Evolutionary conservation across 1,140 invertebrate genomes (phyloP).

Genomic region (Philopotamus ludificatus): DNA sequence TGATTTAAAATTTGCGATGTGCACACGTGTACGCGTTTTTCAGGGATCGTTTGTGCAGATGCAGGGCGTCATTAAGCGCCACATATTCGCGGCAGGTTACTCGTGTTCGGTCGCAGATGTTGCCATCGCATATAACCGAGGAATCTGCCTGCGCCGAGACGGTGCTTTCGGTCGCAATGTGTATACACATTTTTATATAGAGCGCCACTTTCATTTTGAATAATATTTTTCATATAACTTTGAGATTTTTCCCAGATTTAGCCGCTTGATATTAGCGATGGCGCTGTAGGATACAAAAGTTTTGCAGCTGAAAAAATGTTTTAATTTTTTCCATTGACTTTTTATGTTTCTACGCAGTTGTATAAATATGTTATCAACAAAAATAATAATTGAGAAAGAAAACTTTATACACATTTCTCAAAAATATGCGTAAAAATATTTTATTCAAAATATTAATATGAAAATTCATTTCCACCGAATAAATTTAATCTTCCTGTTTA

Average conservation of each 20-base stretch:
- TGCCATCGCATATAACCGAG: neutral
- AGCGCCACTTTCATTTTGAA: slow-evolving; percentile 40
- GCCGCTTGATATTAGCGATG: slow-evolving; percentile 31
- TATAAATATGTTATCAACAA: too few relatives aligned
- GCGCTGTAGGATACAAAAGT: slow-evolving; percentile 14
- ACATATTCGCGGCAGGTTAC: neutral
- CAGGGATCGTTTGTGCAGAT: neutral
- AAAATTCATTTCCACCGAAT: too few relatives aligned
- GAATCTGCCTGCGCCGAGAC: neutral
- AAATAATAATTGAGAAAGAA: too few relatives aligned
- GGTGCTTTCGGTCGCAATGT: neutral
- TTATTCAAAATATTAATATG: too few relatives aligned
- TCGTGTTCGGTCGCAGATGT: neutral
- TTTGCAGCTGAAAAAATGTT: slow-evolving; percentile 1
- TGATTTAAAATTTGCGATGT: too few relatives aligned
- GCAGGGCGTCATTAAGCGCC: neutral
- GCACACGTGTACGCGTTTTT: too few relatives aligned
- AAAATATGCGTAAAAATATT: too few relatives aligned
- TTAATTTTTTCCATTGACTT: too few relatives aligned
- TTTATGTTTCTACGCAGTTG: too few relatives aligned
- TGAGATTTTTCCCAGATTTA: slow-evolving; percentile 41
- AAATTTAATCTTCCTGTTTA: too few relatives aligned
- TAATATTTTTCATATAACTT: slow-evolving; percentile 42
- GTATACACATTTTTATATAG: slow-evolving; percentile 36
- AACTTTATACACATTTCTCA: too few relatives aligned